Conservation (phyloP, 2,113 vertebrate species). For the Ornithorhynchus anatinus region DNA sequence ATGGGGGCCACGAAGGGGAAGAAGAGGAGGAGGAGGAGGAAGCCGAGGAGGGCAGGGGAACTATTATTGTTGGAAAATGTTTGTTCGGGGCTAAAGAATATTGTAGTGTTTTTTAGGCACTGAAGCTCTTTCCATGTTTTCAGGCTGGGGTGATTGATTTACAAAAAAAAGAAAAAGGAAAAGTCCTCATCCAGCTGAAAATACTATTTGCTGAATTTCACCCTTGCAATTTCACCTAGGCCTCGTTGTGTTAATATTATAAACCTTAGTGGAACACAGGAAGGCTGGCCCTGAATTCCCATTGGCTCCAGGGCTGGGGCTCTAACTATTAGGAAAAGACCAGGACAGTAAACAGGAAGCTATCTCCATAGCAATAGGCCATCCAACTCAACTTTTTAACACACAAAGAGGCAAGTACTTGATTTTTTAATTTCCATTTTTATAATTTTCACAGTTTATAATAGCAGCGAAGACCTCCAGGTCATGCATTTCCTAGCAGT, state of each 20-base stretch:
- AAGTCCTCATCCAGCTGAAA: constrained; percentile 30
- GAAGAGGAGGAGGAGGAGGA: too few species aligned
- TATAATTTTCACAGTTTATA: constrained; percentile 66
- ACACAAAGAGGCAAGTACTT: constrained; percentile 67
- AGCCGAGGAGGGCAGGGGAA: too few species aligned
- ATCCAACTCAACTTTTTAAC: constrained; percentile 66
- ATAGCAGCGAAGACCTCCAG: constrained; percentile 58
- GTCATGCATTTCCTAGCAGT: constrained; percentile 66
- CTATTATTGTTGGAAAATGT: too few species aligned
- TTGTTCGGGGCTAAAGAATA: too few species aligned
- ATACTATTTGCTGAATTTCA: constrained; percentile 24
- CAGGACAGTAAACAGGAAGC: constrained; percentile 41
- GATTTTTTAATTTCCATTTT: constrained; percentile 65
- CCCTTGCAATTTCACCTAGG: constrained; percentile 42
- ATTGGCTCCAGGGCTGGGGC: constrained; percentile 28
- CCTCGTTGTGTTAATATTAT: constrained; percentile 1
- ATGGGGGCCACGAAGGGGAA: too few species aligned
- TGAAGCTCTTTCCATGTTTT: too few species aligned
- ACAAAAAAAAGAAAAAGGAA: constrained; percentile 12
- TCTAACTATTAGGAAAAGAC: constrained; percentile 30
- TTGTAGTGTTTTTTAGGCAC: too few species aligned
- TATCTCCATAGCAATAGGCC: constrained; percentile 67
- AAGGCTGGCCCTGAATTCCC: neutral
- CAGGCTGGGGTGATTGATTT: neutral
- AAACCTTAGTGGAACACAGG: constrained; percentile 29